Conservation (phyloP, 2,113 vertebrate species). For the Lagopus muta region DNA sequence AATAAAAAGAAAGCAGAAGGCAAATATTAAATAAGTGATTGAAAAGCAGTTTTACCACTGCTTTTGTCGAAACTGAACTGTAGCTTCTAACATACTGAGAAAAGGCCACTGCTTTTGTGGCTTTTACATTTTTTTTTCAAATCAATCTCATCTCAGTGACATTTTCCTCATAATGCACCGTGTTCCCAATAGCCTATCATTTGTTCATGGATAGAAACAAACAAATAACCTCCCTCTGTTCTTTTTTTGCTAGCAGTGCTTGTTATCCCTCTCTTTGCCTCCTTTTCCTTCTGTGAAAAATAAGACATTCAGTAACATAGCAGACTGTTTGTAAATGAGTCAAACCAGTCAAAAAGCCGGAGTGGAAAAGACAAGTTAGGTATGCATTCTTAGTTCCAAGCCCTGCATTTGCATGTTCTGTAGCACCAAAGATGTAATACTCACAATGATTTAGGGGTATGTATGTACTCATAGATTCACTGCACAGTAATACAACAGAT, state of each 20-base stretch:
- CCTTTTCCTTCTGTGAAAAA: neutral
- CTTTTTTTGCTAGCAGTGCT: neutral
- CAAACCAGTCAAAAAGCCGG: neutral
- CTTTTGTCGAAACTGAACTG: neutral
- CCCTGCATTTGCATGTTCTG: neutral
- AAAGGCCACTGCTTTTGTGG: neutral
- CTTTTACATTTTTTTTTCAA: neutral
- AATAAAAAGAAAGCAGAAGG: neutral
- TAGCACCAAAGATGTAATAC: neutral
- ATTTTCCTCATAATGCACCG: neutral
- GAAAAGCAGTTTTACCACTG: neutral
- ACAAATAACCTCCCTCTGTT: neutral
- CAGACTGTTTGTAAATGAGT: neutral
- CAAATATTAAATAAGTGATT: neutral
- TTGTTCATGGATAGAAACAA: neutral
- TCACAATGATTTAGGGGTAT: neutral
- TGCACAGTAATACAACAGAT: neutral
- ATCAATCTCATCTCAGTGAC: neutral
- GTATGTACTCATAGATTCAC: accelerated
- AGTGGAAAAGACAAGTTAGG: neutral
- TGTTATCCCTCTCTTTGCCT: neutral
- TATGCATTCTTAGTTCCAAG: neutral
- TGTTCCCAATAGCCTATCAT: neutral
- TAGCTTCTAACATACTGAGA: neutral
- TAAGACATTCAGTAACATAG: neutral